phyloP scores from a whole-genome alignment of 2,888 invertebrate species.

The Agrotis segetum region DNA sequence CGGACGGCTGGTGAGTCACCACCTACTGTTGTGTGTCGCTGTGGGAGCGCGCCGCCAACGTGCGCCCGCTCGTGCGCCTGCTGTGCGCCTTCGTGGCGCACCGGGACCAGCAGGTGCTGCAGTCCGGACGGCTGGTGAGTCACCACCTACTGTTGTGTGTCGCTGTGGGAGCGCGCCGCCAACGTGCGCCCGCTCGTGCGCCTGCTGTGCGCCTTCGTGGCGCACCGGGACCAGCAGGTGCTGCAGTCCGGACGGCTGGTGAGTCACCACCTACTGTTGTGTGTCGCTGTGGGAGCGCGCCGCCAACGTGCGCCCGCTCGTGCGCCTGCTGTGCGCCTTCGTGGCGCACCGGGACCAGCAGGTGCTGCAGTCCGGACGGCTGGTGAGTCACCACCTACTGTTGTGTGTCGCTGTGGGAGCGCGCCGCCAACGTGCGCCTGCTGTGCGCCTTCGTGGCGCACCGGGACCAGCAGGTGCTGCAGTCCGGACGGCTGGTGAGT shows the following conservation, averaged over 20 bases:
- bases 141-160: slow-evolving; percentile 95
- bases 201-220: slow-evolving; percentile 96
- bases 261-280: slow-evolving; percentile 93
- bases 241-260: slow-evolving; percentile 93
- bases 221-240: slow-evolving; percentile 78
- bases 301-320: slow-evolving; percentile 98
- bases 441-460: slow-evolving; percentile 95
- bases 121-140: slow-evolving; percentile 93
- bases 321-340: slow-evolving; percentile 97
- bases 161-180: slow-evolving; percentile 98
- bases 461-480: slow-evolving; percentile 78
- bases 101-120: slow-evolving; percentile 78
- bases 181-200: slow-evolving; percentile 98
- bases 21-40: slow-evolving; percentile 91
- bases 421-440: slow-evolving; percentile 98
- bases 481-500: slow-evolving; percentile 93
- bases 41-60: slow-evolving; percentile 93
- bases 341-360: slow-evolving; percentile 87
- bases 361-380: slow-evolving; percentile 91
- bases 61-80: slow-evolving; percentile 97
- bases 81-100: slow-evolving; percentile 95
- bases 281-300: slow-evolving; percentile 98
- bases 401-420: slow-evolving; percentile 98
- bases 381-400: slow-evolving; percentile 93
- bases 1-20: slow-evolving; percentile 92